Evolutionary conservation across 2,113 vertebrate species (phyloP).

Genomic region (Phalacrocorax aristotelis): DNA sequence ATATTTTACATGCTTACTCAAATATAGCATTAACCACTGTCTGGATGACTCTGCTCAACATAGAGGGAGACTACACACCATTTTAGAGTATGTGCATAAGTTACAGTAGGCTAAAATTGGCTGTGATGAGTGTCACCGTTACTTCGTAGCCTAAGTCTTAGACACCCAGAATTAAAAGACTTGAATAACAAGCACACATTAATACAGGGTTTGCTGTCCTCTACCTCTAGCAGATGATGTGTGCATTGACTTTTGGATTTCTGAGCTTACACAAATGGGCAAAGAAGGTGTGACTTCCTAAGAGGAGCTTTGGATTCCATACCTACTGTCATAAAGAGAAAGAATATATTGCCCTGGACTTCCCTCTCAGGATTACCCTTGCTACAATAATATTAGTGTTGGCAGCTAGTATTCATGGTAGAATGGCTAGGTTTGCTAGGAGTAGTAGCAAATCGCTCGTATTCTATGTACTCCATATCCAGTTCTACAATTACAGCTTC

Average conservation of each 20-base stretch:
- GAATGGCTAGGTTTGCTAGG: background rate
- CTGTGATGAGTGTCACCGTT: background rate
- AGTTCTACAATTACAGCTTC: background rate
- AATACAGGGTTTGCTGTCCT: background rate
- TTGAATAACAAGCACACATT: background rate
- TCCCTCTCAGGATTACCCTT: background rate
- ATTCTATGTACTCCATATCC: fast-evolving
- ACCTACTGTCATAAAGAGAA: background rate
- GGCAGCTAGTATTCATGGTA: background rate
- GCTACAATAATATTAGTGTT: background rate
- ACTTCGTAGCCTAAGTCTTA: background rate
- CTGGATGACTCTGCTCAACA: background rate
- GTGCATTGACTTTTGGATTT: background rate
- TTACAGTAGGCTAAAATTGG: background rate
- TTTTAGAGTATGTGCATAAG: background rate
- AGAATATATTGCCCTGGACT: background rate
- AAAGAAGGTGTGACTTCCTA: background rate
- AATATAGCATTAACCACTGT: background rate
- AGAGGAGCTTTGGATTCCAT: background rate
- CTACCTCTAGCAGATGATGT: background rate
- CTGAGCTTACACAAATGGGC: background rate
- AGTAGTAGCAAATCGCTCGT: background rate
- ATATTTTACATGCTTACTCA: background rate
- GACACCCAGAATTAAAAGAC: background rate
- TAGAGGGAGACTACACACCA: background rate